Base-by-base conservation (phyloP, 1,140 invertebrate species). In the Drosophila virilis region DNA sequence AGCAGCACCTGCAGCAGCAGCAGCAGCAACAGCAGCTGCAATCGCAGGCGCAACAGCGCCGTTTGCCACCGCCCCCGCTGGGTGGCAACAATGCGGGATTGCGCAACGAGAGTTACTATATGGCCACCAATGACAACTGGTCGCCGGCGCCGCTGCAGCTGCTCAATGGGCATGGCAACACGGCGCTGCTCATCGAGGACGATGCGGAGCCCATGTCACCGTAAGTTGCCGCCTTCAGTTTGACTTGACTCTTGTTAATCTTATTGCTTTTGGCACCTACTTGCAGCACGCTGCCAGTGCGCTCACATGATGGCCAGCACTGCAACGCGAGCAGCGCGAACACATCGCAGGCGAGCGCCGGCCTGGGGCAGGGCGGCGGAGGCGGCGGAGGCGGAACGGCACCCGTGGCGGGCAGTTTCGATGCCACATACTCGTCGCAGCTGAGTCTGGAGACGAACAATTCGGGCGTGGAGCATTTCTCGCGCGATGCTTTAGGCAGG, bases 401-500 rank as follows among this genome's bases (percentile, higher is more conserved):
- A 57, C n/a, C 13, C 10, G 35, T 1, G 15, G 17, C 61, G 37
- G 61, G 65, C 48, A 91, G 73, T 55, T 93, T 92, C 8, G 96
- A 96, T 91, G 94, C 94, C 22, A 96, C 96, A 0, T 96, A 96
- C 77, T 95, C 95, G 43, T 96, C 96, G 83, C 96, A 96, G 86
- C 93, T 96, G 52, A 97, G 96, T 6, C 85, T 97, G 58, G 96
- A 96, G 76, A 96, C 96, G 66, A 94, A 94, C 15, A 93, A 92
- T 54, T 93, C 93, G 0, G 94, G 93, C 0, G 93, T 94, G 37
- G 94, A 95, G 80, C 95, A 95, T 52, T 97, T 97, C 90, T 95
- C 95, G 22, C 94, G 98, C 40, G 98, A 99, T 93, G 98, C 97
- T 8, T 95, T 99, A 74, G 98, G 98, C 0, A 93, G 98, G 28